Percentiles rank a stretch among this genome's conserved stretches.
These are phyloP conservation scores for Sesia bembeciformis DNA, from an alignment of 2,888 invertebrate genomes.

Conservation along the genomic window DNA sequence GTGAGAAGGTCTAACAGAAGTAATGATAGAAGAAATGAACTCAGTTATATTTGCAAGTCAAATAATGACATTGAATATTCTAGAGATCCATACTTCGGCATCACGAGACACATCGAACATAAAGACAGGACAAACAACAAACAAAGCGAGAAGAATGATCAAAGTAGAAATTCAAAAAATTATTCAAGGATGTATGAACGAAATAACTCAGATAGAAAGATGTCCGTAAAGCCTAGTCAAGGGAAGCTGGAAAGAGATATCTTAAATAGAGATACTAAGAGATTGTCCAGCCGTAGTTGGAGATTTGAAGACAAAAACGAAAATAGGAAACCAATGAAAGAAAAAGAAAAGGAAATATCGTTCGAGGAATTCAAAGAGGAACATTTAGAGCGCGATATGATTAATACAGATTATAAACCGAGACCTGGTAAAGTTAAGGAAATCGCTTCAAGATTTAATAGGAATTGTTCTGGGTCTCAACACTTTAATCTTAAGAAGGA, in stretches of 20 bases:
- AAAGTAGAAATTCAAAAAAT: slow-evolving; percentile 33
- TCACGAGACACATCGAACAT: slow-evolving; percentile 21
- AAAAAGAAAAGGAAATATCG: slow-evolving; percentile 27
- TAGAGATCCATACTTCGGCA: slow-evolving; percentile 52
- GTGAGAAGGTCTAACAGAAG: slow-evolving; percentile 47
- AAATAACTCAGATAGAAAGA: slow-evolving; percentile 38
- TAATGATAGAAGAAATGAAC: slow-evolving; percentile 25
- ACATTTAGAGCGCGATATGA: slow-evolving; percentile 4
- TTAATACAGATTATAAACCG: slow-evolving; percentile 28
- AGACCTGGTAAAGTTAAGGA: slow-evolving; percentile 60
- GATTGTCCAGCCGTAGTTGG: slow-evolving; percentile 34
- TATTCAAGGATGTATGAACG: slow-evolving; percentile 44
- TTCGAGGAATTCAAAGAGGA: slow-evolving; percentile 26
- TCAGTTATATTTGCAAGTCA: slow-evolving; percentile 39
- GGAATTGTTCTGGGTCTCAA: slow-evolving; percentile 33
- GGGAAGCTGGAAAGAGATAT: neutral
- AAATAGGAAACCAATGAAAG: slow-evolving; percentile 10
- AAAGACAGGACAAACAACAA: slow-evolving; percentile 17
- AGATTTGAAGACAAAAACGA: slow-evolving; percentile 17
- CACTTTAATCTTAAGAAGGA: slow-evolving; percentile 39
- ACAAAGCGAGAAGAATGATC: slow-evolving; percentile 27
- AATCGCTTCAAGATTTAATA: slow-evolving; percentile 59
- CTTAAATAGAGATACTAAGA: slow-evolving; percentile 17
- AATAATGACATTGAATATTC: slow-evolving; percentile 62
- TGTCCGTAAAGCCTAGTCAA: slow-evolving; percentile 1